Conservation (phyloP, 2,888 invertebrate genomes). For the Dioctria linearis region DNA sequence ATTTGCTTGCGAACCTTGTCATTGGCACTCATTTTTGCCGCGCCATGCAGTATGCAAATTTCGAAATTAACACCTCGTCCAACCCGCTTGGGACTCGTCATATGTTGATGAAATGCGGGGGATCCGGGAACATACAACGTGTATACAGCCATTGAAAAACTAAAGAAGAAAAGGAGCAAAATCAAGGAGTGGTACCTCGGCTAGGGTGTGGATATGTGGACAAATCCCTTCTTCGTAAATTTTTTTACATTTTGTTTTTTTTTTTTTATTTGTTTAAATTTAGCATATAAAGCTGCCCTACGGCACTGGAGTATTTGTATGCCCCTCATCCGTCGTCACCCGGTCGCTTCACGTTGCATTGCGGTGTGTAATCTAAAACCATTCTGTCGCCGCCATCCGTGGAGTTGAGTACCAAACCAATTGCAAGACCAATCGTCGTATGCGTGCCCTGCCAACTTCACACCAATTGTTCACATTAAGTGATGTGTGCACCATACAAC, state of each 20-base stretch:
- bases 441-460: slow-evolving; percentile 24
- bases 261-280: not conserved
- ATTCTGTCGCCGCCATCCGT: slow-evolving; percentile 31
- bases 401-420: not conserved
- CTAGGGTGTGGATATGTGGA: slow-evolving; percentile 14
- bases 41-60: slow-evolving; percentile 46
- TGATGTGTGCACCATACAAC: slow-evolving; percentile 25
- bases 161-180: not conserved
- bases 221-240: slow-evolving; percentile 19
- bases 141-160: not conserved
- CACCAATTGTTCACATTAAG: slow-evolving; percentile 35
- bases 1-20: slow-evolving; percentile 12
- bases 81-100: slow-evolving; percentile 3
- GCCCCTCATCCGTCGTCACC: too few relatives aligned
- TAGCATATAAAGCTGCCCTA: too few relatives aligned
- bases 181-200: not conserved
- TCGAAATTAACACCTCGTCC: slow-evolving; percentile 32
- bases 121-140: not conserved
- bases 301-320: too few relatives aligned
- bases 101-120: not conserved
- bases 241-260: not conserved
- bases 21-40: slow-evolving; percentile 36
- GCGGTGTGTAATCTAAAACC: slow-evolving; percentile 28
- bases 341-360: too few relatives aligned
- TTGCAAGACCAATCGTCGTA: slow-evolving; percentile 5